phyloP scores from a whole-genome alignment of 1,140 invertebrate species.

The Musca domestica region DNA sequence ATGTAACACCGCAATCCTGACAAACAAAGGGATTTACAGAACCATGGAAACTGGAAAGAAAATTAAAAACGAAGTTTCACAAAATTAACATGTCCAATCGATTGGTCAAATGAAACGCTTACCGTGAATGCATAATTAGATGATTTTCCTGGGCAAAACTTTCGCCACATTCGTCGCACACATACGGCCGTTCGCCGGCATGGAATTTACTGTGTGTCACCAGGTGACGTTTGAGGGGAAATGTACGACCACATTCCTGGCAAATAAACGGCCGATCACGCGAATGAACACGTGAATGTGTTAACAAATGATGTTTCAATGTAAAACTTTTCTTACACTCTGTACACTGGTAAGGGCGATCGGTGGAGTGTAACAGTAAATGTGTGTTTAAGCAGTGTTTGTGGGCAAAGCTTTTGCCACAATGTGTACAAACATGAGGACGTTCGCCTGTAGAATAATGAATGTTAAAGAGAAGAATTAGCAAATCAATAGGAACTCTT shows the following conservation, averaged over 20 bases:
- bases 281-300: conserved; percentile 73
- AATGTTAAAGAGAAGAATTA: neutral
- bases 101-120: conserved; percentile 22
- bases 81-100: neutral
- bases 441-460: conserved; percentile 61
- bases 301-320: conserved; percentile 75
- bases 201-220: conserved; percentile 84
- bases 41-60: conserved; percentile 65
- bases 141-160: conserved; percentile 82
- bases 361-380: conserved; percentile 73
- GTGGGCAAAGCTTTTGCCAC: conserved; percentile 81
- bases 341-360: conserved; percentile 76
- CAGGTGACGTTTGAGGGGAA: conserved; percentile 77
- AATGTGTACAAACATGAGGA: conserved; percentile 79
- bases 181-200: conserved; percentile 81
- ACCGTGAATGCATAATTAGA: conserved; percentile 72
- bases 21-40: conserved; percentile 78
- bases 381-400: conserved; percentile 83
- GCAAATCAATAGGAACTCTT: neutral
- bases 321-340: conserved; percentile 87
- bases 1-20: conserved; percentile 77
- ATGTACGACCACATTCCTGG: conserved; percentile 74
- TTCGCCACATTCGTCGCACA: conserved; percentile 83
- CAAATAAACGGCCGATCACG: conserved; percentile 79
- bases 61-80: neutral